Conservation (phyloP, 2,888 invertebrate genomes). For the Buathra laborator region DNA sequence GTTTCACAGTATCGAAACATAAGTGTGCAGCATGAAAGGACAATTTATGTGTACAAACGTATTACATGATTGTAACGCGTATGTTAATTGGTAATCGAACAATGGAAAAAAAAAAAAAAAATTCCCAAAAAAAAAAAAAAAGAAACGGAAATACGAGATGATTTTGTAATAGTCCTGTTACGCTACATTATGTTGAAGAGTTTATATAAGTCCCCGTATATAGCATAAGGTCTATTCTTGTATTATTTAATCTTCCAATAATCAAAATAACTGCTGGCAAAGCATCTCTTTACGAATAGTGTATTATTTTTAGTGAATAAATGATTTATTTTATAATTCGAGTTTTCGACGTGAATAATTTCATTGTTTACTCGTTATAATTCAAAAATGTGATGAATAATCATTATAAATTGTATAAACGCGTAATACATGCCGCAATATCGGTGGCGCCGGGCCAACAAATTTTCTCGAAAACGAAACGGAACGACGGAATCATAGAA, state of each 20-base stretch:
- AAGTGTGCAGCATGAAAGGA: conserved; percentile 74
- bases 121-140: conserved; percentile 22
- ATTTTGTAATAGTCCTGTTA: conserved; percentile 59
- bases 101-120: conserved; percentile 40
- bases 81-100: conserved; percentile 55
- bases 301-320: conserved; percentile 82
- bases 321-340: conserved; percentile 79
- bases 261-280: conserved; percentile 68
- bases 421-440: conserved; percentile 3
- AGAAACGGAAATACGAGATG: background rate
- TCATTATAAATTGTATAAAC: conserved; percentile 7
- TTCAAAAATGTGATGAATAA: background rate
- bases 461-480: background rate
- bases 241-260: conserved; percentile 76
- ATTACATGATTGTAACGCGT: conserved; percentile 71
- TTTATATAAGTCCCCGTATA: conserved; percentile 53
- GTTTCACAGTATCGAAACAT: conserved; percentile 58
- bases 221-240: conserved; percentile 51
- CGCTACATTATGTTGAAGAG: conserved; percentile 62
- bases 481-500: conserved; percentile 3
- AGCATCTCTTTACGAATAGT: conserved; percentile 74
- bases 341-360: conserved; percentile 41
- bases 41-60: conserved; percentile 76
- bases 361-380: background rate
- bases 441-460: conserved; percentile 16